These are phyloP conservation scores for Tragulus kanchil DNA, from an alignment of 2,113 vertebrate species.

Conservation along the genomic window DNA sequence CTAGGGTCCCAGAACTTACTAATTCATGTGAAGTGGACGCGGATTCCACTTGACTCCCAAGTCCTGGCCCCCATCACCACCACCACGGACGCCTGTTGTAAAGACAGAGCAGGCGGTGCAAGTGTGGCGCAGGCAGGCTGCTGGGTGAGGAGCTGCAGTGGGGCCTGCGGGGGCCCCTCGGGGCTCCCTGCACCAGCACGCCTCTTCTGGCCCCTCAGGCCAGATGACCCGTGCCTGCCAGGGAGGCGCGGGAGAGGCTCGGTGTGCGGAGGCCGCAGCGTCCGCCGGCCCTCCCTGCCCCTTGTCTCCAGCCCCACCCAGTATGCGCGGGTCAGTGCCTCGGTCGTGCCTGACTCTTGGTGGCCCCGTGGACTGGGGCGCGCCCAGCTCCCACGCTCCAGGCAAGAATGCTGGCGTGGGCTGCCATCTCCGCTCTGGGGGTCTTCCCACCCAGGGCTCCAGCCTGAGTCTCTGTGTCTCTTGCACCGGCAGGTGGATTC, in stretches of 20 bases:
- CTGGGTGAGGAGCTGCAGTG: neutral
- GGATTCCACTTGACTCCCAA: neutral
- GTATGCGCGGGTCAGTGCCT: neutral
- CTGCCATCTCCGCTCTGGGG: neutral
- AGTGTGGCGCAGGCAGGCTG: neutral
- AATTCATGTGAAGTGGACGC: neutral
- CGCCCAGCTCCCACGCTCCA: neutral
- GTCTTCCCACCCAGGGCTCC: fast-evolving
- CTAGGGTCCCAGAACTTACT: neutral
- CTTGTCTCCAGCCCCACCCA: too few species aligned
- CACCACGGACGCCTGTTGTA: neutral
- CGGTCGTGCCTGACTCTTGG: neutral
- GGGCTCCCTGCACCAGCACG: neutral
- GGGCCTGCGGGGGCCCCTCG: neutral
- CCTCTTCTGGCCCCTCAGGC: neutral
- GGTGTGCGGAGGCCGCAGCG: neutral
- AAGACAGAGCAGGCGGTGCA: neutral
- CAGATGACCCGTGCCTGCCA: neutral
- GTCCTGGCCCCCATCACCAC: neutral
- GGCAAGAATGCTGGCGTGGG: neutral
- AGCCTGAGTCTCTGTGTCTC: neutral
- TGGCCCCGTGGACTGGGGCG: fast-evolving
- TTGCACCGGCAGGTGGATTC: neutral
- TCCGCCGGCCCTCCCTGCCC: too few species aligned
- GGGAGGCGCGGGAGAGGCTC: neutral